Conservation (phyloP, 2,888 invertebrate genomes). For the Cylloceria caligata region DNA sequence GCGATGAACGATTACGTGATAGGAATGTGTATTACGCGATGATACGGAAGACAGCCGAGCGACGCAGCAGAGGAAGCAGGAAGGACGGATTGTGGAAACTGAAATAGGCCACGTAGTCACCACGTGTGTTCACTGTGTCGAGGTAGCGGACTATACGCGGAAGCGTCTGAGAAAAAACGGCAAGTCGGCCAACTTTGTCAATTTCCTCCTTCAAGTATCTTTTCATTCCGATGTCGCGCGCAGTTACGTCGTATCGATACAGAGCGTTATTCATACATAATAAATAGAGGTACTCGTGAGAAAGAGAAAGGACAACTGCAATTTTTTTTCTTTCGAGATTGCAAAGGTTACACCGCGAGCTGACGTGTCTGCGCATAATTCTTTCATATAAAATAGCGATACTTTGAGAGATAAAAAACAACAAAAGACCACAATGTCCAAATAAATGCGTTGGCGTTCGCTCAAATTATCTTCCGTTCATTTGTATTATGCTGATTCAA, state of each 20-base stretch:
- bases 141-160: slow-evolving; percentile 15
- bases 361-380: no score
- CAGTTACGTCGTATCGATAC: slow-evolving; percentile 61
- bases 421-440: no score
- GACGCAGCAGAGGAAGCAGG: slow-evolving; percentile 54
- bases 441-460: no score
- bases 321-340: no score
- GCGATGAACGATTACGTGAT: slow-evolving; percentile 49
- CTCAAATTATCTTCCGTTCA: no score
- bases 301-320: no score
- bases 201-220: slow-evolving; percentile 66
- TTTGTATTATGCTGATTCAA: no score
- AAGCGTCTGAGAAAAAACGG: slow-evolving; percentile 1
- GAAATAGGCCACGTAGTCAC: slow-evolving; percentile 28
- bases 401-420: no score
- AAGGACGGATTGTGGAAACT: slow-evolving; percentile 47
- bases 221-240: slow-evolving; percentile 43
- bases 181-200: slow-evolving; percentile 66
- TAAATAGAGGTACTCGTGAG: slow-evolving; percentile 56
- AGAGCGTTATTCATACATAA: slow-evolving; percentile 63
- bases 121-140: slow-evolving; percentile 15
- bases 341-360: no score
- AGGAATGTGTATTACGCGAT: slow-evolving; percentile 24
- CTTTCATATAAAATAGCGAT: no score
- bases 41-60: slow-evolving; percentile 65